Base-by-base conservation (phyloP, 1,140 invertebrate species). In the Achatina immaculata region DNA sequence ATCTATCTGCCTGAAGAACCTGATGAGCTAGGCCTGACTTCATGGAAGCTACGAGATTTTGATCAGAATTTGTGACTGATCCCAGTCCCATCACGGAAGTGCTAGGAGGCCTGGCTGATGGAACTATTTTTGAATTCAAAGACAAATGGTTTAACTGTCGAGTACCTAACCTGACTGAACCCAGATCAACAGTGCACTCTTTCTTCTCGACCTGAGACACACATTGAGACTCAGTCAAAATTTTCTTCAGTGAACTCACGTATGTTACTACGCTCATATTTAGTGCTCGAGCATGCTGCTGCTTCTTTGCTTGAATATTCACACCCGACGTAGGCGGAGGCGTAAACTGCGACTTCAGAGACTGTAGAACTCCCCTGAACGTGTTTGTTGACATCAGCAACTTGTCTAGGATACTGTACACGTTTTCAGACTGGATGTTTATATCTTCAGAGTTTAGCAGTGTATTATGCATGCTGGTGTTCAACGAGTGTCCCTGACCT, bases 271-370 rank as follows among this genome's bases (percentile, higher is more conserved):
- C 36, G n/a, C 74, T 58, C 16, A 31, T 81, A 31, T 78, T 51
- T n/a, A 83, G 31, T 36, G 68, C 42, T 66, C 80, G 77, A 45
- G 82, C 58, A 73, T 79, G 71, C 16, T 34, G 51, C 36, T 76
- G 48, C 55, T 80, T 81, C 48, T 73, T 83, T 24, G 48, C 0
- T 55, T 16, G 0, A 31, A 31, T 7, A 75, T 19, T 75, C 36
- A 66, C 31, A n/a, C 36, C 36, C 7, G 0, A 1, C 28, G 19
- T 38, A 24, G 4, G 1, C 1, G 77, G 51, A 16, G 73, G 68
- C 21, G 40, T 31, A 55, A 48, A 51, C 68, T 81, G 79, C 34
- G 42, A 66, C 9, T 38, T 42, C 14, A 79, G 3, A 31, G 68
- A 28, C 21, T 40, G 40, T 24, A 82, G 78, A 21, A 80, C 66